Percentiles rank a stretch among this genome's conserved stretches.
These are phyloP conservation scores for Phengaris alcon DNA, from an alignment of 2,888 invertebrate species.

Conservation along the genomic window DNA sequence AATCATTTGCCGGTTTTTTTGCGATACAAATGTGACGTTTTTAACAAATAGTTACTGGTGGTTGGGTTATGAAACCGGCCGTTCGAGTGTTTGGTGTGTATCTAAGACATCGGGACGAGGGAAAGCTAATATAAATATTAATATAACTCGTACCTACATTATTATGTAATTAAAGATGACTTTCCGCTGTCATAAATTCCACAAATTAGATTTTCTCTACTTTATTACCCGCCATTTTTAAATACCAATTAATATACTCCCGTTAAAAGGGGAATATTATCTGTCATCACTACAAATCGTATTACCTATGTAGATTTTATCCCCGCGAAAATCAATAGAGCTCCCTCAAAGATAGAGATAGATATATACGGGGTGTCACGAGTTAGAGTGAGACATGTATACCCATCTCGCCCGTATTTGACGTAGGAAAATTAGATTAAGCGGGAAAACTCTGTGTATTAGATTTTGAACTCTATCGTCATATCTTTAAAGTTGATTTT, in stretches of 20 bases:
- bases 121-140: no score
- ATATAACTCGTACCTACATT: no score
- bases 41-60: no score
- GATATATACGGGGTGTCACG: neutral
- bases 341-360: slow-evolving; percentile 37
- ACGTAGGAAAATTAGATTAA: slow-evolving; percentile 49
- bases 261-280: slow-evolving; percentile 18
- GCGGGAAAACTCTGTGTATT: slow-evolving; percentile 9
- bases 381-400: slow-evolving; percentile 41
- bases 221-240: neutral
- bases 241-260: neutral
- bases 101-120: no score
- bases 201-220: neutral
- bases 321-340: slow-evolving; percentile 65
- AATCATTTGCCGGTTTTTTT: no score
- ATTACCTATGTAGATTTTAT: slow-evolving; percentile 54
- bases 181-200: neutral
- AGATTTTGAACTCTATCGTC: slow-evolving; percentile 31
- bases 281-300: slow-evolving; percentile 46
- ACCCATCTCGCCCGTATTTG: slow-evolving; percentile 43
- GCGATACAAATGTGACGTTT: no score
- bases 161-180: no score
- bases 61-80: no score
- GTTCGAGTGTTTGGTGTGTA: no score
- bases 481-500: slow-evolving; percentile 28